These are phyloP conservation scores for Nephrotoma guestfalica DNA, from an alignment of 2,888 invertebrate genomes.

Conservation along the genomic window DNA sequence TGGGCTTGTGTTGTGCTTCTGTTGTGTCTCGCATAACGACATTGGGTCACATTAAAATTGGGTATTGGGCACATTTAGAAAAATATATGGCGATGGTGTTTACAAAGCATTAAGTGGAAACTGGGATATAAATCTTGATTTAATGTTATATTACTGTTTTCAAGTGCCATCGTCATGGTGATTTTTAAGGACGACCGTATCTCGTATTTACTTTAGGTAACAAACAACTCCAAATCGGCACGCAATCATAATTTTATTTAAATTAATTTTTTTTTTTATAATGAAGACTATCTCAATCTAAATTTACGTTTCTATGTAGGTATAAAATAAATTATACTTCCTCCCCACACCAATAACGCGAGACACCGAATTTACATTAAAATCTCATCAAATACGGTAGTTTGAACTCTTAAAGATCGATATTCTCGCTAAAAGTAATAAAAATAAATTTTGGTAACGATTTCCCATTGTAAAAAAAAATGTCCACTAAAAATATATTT, in stretches of 20 bases:
- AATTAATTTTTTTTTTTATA: background rate
- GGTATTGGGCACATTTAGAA: background rate
- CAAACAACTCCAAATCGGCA: background rate
- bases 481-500: background rate
- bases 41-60: too few species aligned
- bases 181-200: background rate
- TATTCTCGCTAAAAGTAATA: background rate
- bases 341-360: background rate
- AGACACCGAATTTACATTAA: background rate
- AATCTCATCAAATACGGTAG: background rate
- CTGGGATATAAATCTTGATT: background rate
- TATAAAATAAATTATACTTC: background rate
- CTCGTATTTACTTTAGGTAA: background rate
- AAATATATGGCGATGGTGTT: background rate
- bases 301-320: background rate
- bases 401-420: background rate
- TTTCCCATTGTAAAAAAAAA: background rate
- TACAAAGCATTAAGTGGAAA: background rate
- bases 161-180: background rate
- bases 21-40: too few species aligned
- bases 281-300: background rate
- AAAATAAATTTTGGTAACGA: background rate
- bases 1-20: too few species aligned
- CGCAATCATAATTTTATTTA: background rate
- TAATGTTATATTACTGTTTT: background rate